Conservation (phyloP, 1,140 invertebrate genomes). For the Caerostris darwini region DNA sequence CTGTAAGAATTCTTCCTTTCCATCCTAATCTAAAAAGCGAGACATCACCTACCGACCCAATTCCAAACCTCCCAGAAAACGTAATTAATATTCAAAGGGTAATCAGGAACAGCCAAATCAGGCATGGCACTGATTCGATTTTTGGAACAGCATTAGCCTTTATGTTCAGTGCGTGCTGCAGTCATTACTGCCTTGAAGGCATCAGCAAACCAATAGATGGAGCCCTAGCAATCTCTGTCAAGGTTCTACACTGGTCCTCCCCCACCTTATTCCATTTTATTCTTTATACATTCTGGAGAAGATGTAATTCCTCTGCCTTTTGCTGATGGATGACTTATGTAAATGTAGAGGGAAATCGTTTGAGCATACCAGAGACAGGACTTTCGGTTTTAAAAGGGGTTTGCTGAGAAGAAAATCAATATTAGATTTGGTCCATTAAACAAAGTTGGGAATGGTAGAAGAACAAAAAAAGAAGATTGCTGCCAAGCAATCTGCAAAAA, state of each 20-base stretch:
- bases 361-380: not conserved
- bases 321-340: constrained; percentile 26
- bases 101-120: not conserved
- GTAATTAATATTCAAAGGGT: constrained; percentile 40
- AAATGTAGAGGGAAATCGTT: not conserved
- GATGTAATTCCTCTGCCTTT: not conserved
- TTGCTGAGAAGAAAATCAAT: constrained; percentile 35
- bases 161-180: not conserved
- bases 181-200: not conserved
- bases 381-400: not conserved
- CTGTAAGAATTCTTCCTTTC: not conserved
- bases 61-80: not conserved
- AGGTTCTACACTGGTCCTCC: not conserved
- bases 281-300: not conserved
- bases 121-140: not conserved
- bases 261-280: not conserved
- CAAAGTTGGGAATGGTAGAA: not conserved
- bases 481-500: not conserved
- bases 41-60: not conserved
- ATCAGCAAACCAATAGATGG: not conserved
- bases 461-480: not conserved
- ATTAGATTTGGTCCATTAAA: constrained; percentile 43
- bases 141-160: not conserved
- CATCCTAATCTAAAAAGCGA: not conserved
- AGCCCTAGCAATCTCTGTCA: not conserved